Evolutionary conservation across 2,113 vertebrate genomes (phyloP).

Genomic region (Tetrax tetrax): DNA sequence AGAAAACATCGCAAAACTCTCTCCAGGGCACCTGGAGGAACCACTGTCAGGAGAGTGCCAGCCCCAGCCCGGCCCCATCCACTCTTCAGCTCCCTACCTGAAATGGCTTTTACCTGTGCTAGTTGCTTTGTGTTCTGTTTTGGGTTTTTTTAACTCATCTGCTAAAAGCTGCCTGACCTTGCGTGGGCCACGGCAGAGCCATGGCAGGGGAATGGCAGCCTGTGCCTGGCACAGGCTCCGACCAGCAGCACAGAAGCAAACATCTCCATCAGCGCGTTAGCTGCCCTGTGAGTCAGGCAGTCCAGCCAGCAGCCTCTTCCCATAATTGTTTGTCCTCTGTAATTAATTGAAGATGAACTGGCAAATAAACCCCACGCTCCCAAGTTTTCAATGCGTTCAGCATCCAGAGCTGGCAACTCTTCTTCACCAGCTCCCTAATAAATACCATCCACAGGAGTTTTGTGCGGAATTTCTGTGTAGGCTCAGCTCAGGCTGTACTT

Average conservation of each 20-base stretch:
- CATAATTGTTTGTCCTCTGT: not conserved
- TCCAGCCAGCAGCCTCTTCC: not conserved
- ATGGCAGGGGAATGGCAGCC: not conserved
- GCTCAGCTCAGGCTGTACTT: slow-evolving; percentile 27
- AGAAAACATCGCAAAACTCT: not conserved
- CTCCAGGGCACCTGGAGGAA: accelerated
- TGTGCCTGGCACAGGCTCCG: not conserved
- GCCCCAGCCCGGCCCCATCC: not conserved
- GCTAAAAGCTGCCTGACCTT: not conserved
- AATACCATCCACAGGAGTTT: slow-evolving; percentile 64
- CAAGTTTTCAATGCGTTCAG: not conserved
- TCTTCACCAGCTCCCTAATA: slow-evolving; percentile 35
- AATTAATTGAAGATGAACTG: slow-evolving; percentile 16
- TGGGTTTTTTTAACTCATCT: not conserved
- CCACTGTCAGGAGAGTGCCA: accelerated
- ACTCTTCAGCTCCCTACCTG: not conserved
- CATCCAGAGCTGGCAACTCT: not conserved
- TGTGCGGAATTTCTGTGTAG: slow-evolving; percentile 63
- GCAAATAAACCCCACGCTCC: not conserved
- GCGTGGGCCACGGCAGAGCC: accelerated
- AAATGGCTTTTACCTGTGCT: not conserved
- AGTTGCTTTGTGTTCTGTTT: not conserved
- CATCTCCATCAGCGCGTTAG: not conserved
- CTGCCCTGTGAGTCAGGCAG: not conserved
- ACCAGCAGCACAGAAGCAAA: not conserved